These are phyloP conservation scores for Penaeus vannamei DNA, from an alignment of 1,140 invertebrate genomes.

Conservation along the genomic window DNA sequence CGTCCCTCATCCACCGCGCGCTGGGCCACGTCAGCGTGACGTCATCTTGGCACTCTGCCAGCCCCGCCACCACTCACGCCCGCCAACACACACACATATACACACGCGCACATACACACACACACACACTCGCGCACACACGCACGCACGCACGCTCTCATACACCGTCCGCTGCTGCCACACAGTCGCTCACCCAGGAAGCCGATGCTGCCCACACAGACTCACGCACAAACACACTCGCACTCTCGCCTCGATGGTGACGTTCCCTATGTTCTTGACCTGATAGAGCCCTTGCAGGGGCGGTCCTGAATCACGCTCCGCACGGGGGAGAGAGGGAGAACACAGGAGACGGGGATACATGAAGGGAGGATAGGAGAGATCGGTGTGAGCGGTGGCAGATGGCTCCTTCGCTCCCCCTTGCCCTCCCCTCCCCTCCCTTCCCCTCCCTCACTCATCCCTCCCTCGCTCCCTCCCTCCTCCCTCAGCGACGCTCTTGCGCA, in stretches of 20 bases:
- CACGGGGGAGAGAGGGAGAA: too few species aligned
- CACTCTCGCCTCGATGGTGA: too few species aligned
- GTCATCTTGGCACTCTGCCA: slow-evolving; percentile 53
- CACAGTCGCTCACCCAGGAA: slow-evolving; percentile 35
- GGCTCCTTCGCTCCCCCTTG: too few species aligned
- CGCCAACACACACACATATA: slow-evolving; percentile 46
- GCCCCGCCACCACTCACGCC: slow-evolving; percentile 38
- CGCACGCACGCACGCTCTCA: not conserved
- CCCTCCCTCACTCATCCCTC: too few species aligned
- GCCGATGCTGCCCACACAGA: slow-evolving; percentile 16
- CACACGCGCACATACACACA: slow-evolving; percentile 49
- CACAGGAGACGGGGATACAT: too few species aligned
- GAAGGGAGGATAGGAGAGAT: too few species aligned
- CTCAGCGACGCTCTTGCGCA: slow-evolving; percentile 4
- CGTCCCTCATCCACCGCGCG: slow-evolving; percentile 29
- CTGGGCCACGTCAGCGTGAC: slow-evolving; percentile 51
- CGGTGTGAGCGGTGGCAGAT: too few species aligned
- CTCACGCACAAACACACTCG: slow-evolving; percentile 9
- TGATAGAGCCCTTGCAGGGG: too few species aligned
- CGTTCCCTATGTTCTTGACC: too few species aligned
- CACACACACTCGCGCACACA: slow-evolving; percentile 18
- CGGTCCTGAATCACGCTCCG: too few species aligned
- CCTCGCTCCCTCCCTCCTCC: not conserved
- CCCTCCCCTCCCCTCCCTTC: too few species aligned
- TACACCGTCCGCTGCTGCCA: slow-evolving; percentile 10